Evolutionary conservation across 2,113 vertebrate genomes (phyloP).

Genomic region (Eidolon helvum): DNA sequence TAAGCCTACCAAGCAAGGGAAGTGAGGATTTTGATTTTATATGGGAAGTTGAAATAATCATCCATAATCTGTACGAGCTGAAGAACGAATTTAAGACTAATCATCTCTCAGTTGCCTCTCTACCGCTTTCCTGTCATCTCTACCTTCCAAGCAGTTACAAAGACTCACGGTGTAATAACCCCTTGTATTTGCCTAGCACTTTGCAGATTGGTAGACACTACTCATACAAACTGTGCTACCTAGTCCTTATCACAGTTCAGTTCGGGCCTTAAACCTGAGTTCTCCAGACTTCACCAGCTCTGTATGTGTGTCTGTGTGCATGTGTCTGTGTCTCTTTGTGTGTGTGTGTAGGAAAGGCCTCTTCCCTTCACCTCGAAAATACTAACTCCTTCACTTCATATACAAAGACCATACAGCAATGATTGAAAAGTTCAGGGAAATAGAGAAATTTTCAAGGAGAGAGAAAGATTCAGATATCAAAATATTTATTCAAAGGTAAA

Average conservation of each 20-base stretch:
- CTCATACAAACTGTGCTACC: not conserved
- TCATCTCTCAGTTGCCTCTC: not conserved
- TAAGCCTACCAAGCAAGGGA: not conserved
- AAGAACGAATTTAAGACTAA: not conserved
- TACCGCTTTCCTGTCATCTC: not conserved
- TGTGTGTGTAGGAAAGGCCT: not conserved
- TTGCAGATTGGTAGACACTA: not conserved
- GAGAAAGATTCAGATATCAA: conserved; percentile 14
- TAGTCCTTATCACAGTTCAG: not conserved
- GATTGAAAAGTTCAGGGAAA: not conserved
- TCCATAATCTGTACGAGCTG: not conserved
- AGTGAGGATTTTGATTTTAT: not conserved
- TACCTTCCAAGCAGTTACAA: not conserved
- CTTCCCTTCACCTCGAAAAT: not conserved
- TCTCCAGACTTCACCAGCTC: not conserved
- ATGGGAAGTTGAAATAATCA: not conserved
- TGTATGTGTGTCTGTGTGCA: not conserved
- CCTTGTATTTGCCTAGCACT: not conserved
- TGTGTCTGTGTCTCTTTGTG: not conserved
- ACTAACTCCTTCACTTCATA: not conserved
- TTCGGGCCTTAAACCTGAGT: not conserved
- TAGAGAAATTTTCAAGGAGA: conserved; percentile 16
- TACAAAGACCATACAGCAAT: not conserved
- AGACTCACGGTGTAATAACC: not conserved
- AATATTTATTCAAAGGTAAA: conserved; percentile 6